Conservation (phyloP, 2,888 invertebrate species). For the Phlogophora meticulosa region DNA sequence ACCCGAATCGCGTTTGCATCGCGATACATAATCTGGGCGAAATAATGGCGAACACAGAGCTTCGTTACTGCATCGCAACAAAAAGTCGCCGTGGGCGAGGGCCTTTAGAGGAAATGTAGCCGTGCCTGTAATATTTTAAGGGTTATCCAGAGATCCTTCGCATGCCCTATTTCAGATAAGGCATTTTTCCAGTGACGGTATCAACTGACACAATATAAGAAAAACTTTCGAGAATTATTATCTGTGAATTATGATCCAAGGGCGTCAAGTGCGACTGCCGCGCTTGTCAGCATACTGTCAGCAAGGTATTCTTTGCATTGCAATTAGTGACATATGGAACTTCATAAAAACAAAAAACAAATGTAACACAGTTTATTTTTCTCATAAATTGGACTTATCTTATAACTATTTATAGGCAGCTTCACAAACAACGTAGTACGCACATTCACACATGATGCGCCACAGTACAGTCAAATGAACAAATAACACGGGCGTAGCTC, state of each 20-base stretch:
- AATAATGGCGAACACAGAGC: no score
- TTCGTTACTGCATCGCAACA: no score
- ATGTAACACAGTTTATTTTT: conserved; percentile 41
- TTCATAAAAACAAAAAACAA: conserved; percentile 15
- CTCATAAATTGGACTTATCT: conserved; percentile 31
- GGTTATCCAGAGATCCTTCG: neutral
- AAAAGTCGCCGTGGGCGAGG: no score
- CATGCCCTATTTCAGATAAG: neutral
- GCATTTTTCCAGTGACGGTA: neutral
- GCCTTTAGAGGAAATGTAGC: no score
- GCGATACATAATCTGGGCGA: no score
- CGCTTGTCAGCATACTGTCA: neutral
- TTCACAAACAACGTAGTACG: conserved; percentile 3
- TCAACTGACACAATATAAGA: no score
- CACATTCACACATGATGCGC: conserved; percentile 7
- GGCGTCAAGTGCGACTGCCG: neutral
- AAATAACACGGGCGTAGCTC: neutral
- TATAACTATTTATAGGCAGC: conserved; percentile 49
- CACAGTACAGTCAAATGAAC: conserved; percentile 16
- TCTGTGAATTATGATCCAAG: no score
- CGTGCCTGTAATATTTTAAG: neutral
- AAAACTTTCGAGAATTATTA: no score
- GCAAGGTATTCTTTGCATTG: neutral
- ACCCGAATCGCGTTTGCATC: no score
- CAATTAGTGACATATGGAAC: neutral